These are phyloP conservation scores for Timema podura DNA, from an alignment of 2,888 invertebrate genomes.

Conservation along the genomic window DNA sequence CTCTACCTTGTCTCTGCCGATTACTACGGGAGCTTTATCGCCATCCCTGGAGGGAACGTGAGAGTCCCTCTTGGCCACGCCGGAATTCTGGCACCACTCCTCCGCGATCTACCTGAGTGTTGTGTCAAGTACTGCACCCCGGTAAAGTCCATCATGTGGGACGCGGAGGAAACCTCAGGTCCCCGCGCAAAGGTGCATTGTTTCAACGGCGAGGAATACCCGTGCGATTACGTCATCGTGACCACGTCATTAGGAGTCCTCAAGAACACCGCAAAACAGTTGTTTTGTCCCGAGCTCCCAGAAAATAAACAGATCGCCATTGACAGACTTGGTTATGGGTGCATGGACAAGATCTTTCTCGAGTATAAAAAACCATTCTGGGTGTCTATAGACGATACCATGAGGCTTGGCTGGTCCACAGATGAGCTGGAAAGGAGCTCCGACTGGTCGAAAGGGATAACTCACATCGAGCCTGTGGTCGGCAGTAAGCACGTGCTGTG, in stretches of 20 bases:
- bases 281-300: conserved; percentile 71
- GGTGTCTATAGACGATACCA: conserved; percentile 63
- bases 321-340: conserved; percentile 63
- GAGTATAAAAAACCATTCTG: conserved; percentile 72
- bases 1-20: conserved; percentile 67
- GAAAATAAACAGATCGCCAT: conserved; percentile 67
- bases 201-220: conserved; percentile 64
- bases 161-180: conserved; percentile 46
- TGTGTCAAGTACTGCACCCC: conserved; percentile 17
- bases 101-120: conserved; percentile 60
- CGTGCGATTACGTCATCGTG: conserved; percentile 71
- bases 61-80: conserved; percentile 63
- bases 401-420: conserved; percentile 67
- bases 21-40: conserved; percentile 64
- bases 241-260: conserved; percentile 76
- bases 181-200: conserved; percentile 63
- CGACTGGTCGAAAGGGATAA: conserved; percentile 69
- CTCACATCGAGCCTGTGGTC: conserved; percentile 65
- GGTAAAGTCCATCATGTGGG: conserved; percentile 48
- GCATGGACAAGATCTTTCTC: conserved; percentile 73
- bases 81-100: conserved; percentile 61
- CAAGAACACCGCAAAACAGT: conserved; percentile 64
- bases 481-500: conserved; percentile 70
- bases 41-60: conserved; percentile 62
- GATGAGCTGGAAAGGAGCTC: conserved; percentile 57